Percentiles rank a stretch among this genome's conserved stretches.
phyloP scores from a whole-genome alignment of 2,113 vertebrate genomes.

The Gadus chalcogrammus region DNA sequence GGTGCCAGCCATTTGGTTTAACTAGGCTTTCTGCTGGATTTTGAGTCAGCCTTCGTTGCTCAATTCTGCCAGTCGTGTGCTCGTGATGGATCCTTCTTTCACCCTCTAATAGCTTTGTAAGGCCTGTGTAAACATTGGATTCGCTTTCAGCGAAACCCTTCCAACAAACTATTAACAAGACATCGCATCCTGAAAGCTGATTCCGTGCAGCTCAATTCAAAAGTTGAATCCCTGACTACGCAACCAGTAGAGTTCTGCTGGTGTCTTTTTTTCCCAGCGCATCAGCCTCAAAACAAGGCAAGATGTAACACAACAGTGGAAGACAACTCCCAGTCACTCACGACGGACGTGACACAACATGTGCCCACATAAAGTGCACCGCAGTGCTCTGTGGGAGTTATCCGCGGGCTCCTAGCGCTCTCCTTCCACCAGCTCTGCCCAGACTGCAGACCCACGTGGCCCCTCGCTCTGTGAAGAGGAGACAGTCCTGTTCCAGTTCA shows the following conservation, averaged over 20 bases:
- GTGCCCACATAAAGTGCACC: too few relatives aligned
- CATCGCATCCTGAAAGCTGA: constrained; percentile 55
- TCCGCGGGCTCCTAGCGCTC: constrained; percentile 40
- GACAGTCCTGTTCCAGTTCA: constrained; percentile 59
- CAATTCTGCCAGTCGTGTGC: constrained; percentile 29
- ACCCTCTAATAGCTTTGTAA: constrained; percentile 55
- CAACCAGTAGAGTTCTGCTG: constrained; percentile 7
- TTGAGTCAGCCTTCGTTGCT: constrained; percentile 25
- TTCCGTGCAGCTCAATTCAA: constrained; percentile 25
- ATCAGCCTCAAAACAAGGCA: too few relatives aligned
- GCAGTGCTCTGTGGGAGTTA: too few relatives aligned
- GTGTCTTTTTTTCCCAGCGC: too few relatives aligned
- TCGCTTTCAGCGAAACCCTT: constrained; percentile 54
- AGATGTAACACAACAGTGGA: too few relatives aligned
- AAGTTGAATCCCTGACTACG: neutral
- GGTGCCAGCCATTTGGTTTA: constrained; percentile 35
- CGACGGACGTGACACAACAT: constrained; percentile 32
- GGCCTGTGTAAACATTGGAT: constrained; percentile 55
- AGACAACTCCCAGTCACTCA: too few relatives aligned
- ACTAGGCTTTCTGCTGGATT: constrained; percentile 33
- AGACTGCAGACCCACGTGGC: constrained; percentile 46
- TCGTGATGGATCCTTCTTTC: constrained; percentile 39
- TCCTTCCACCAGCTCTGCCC: constrained; percentile 39
- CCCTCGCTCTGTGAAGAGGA: constrained; percentile 48
- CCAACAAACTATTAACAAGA: constrained; percentile 52